phyloP scores from a whole-genome alignment of 2,888 invertebrate genomes.

The Oligia strigilis region DNA sequence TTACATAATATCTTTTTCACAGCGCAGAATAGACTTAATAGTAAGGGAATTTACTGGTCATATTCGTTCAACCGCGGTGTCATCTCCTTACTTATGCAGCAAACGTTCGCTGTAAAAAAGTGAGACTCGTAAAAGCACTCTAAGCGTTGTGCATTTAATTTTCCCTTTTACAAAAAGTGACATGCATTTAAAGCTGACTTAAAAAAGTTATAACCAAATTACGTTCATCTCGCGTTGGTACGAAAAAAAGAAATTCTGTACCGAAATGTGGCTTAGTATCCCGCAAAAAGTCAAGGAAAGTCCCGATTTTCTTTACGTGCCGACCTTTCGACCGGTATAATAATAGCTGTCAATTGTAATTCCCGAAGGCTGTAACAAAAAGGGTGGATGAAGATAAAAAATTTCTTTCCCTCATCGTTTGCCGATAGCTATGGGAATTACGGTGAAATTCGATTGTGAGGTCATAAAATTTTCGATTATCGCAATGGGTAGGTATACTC shows the following conservation, averaged over 20 bases:
- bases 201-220: slow-evolving; percentile 25
- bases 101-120: slow-evolving; percentile 24
- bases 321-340: slow-evolving; percentile 19
- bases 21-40: slow-evolving; percentile 1
- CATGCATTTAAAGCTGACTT: slow-evolving; percentile 8
- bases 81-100: slow-evolving; percentile 40
- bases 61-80: slow-evolving; percentile 15
- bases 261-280: slow-evolving; percentile 6
- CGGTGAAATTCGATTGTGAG: not conserved
- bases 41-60: slow-evolving; percentile 3
- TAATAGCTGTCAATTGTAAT: slow-evolving; percentile 33
- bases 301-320: slow-evolving; percentile 35
- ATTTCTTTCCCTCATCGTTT: slow-evolving; percentile 8
- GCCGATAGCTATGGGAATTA: slow-evolving; percentile 12
- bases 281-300: slow-evolving; percentile 12
- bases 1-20: not conserved
- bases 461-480: not conserved
- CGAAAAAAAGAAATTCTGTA: slow-evolving; percentile 13
- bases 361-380: slow-evolving; percentile 24
- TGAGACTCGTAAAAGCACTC: slow-evolving; percentile 38
- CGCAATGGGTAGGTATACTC: not conserved
- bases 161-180: slow-evolving; percentile 22
- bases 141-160: slow-evolving; percentile 36
- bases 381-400: slow-evolving; percentile 14
- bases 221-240: slow-evolving; percentile 6